Evolutionary conservation across 2,113 vertebrate species (phyloP).

Genomic region (Caretta caretta): DNA sequence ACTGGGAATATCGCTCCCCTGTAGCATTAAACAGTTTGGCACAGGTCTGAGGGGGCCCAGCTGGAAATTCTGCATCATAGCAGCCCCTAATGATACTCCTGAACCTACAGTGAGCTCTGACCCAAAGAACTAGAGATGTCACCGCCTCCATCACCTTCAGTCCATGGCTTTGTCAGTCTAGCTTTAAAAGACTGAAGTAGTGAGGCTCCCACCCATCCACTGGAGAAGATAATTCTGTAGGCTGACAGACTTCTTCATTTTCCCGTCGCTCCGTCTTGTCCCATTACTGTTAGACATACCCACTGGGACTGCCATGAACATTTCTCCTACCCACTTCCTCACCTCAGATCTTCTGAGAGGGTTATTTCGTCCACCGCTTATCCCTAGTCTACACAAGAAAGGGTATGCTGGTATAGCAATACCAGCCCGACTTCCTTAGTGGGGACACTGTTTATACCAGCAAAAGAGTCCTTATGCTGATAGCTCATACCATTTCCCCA

Average conservation of each 20-base stretch:
- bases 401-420: neutral
- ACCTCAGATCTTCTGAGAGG: neutral
- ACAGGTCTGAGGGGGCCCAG: neutral
- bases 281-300: too few relatives aligned
- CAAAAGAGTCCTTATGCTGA: neutral
- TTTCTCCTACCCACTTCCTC: neutral
- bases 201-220: neutral
- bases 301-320: neutral
- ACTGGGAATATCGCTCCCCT: rapidly evolving
- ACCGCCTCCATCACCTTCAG: neutral
- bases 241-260: too few relatives aligned
- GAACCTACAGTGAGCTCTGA: neutral
- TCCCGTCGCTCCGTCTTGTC: neutral
- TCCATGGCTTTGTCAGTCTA: too few relatives aligned
- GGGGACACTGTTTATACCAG: neutral
- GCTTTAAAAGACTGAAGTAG: neutral
- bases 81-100: neutral
- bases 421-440: neutral
- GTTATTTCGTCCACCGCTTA: neutral
- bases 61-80: too few relatives aligned
- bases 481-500: neutral
- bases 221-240: too few relatives aligned
- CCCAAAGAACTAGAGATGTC: neutral
- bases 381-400: too few relatives aligned
- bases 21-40: neutral